These are phyloP conservation scores for Rachycentron canadum DNA, from an alignment of 2,797 vertebrate genomes.

Conservation along the genomic window DNA sequence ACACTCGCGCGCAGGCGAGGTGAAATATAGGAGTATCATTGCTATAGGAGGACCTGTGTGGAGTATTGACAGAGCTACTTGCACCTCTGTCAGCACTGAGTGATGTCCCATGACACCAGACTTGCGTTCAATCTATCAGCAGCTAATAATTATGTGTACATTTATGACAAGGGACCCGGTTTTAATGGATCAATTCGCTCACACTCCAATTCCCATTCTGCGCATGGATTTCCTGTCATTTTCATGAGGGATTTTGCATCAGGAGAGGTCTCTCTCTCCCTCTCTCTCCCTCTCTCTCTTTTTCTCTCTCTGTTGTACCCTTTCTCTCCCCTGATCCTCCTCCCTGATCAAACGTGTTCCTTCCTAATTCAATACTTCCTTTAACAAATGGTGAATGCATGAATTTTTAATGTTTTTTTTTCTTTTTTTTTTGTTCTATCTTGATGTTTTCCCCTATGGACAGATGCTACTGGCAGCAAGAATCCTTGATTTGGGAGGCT, in stretches of 20 bases:
- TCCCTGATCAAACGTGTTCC: slow-evolving; percentile 28
- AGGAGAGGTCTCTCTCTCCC: neutral
- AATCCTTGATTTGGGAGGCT: slow-evolving; percentile 1
- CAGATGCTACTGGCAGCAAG: neutral
- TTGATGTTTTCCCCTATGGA: neutral
- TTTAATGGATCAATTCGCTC: slow-evolving; percentile 75
- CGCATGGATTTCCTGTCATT: slow-evolving; percentile 82
- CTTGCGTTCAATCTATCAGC: slow-evolving; percentile 72
- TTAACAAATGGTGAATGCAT: slow-evolving; percentile 62
- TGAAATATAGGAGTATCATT: slow-evolving; percentile 58
- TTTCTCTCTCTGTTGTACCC: neutral
- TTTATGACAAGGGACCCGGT: slow-evolving; percentile 68
- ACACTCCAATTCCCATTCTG: slow-evolving; percentile 67
- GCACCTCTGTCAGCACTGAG: slow-evolving; percentile 61
- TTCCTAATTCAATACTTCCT: slow-evolving; percentile 55
- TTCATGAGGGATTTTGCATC: slow-evolving; percentile 71
- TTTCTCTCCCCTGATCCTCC: neutral
- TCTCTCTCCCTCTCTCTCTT: neutral
- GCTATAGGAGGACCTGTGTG: slow-evolving; percentile 45
- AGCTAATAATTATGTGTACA: slow-evolving; percentile 82
- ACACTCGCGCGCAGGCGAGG: slow-evolving; percentile 35
- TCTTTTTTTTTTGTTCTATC: slow-evolving; percentile 26
- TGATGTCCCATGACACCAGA: slow-evolving; percentile 52
- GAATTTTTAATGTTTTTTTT: slow-evolving; percentile 30
- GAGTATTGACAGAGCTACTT: slow-evolving; percentile 65